These are phyloP conservation scores for Rotaria sp. DNA, from an alignment of 2,888 invertebrate species.

Conservation along the genomic window DNA sequence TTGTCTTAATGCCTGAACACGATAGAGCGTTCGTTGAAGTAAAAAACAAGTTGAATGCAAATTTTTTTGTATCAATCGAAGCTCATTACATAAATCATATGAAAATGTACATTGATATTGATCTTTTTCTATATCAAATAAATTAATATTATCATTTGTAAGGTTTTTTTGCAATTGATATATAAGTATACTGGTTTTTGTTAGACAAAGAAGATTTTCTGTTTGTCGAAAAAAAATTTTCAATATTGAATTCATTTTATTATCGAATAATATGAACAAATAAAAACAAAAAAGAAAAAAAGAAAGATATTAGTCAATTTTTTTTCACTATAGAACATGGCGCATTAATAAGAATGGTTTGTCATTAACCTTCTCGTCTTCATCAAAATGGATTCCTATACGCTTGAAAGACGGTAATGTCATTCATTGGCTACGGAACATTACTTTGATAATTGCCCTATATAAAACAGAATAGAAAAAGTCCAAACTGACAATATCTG, in stretches of 20 bases:
- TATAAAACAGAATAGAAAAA: neutral
- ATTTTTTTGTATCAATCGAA: neutral
- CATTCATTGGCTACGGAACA: too few species aligned
- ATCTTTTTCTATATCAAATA: neutral
- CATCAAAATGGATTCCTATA: too few species aligned
- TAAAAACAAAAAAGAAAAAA: too few species aligned
- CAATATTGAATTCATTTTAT: neutral
- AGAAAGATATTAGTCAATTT: too few species aligned
- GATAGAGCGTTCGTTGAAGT: neutral
- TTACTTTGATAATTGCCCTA: too few species aligned
- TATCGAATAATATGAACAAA: too few species aligned
- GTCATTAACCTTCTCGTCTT: too few species aligned
- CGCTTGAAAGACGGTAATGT: too few species aligned
- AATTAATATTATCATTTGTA: neutral
- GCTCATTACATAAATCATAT: constrained; percentile 1
- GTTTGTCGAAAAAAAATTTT: neutral
- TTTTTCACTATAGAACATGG: too few species aligned
- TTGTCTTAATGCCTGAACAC: neutral
- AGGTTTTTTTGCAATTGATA: neutral
- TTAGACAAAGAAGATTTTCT: neutral
- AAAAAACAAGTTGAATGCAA: neutral
- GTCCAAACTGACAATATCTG: neutral
- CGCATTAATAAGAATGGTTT: too few species aligned
- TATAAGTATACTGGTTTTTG: neutral
- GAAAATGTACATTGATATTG: neutral